Evolutionary conservation across 2,888 invertebrate genomes (phyloP).

Genomic region (Mesorhabditis sp.): DNA sequence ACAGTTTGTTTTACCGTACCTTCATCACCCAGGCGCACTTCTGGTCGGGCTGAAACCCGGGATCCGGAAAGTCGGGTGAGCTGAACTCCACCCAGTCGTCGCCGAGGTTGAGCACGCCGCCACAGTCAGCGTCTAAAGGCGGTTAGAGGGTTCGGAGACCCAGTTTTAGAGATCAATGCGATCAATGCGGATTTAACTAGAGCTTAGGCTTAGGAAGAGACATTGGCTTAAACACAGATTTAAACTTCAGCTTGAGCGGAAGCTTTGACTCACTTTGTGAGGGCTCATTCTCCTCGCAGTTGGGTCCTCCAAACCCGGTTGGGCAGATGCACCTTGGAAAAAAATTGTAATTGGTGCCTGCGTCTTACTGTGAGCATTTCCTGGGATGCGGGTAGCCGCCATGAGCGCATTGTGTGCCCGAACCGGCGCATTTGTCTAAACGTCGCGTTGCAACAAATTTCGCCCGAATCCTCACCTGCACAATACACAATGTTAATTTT

Average conservation of each 20-base stretch:
- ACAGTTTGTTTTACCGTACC: slow-evolving; percentile 11
- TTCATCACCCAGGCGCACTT: slow-evolving; percentile 51
- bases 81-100: slow-evolving; percentile 28
- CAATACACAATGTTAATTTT: slow-evolving; percentile 56
- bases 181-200: too few species aligned
- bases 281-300: slow-evolving; percentile 41
- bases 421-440: slow-evolving; percentile 27
- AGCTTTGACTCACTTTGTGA: slow-evolving; percentile 36
- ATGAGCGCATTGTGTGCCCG: slow-evolving; percentile 37
- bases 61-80: slow-evolving; percentile 40
- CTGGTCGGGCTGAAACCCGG: slow-evolving; percentile 42
- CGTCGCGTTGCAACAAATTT: background rate
- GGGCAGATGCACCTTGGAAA: slow-evolving; percentile 49
- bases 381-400: slow-evolving; percentile 55
- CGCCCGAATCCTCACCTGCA: slow-evolving; percentile 31
- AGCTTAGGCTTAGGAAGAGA: too few species aligned
- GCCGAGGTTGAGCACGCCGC: slow-evolving; percentile 32
- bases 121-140: slow-evolving; percentile 50
- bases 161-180: too few species aligned
- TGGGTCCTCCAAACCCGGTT: slow-evolving; percentile 44
- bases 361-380: slow-evolving; percentile 22
- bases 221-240: too few species aligned
- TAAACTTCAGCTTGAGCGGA: too few species aligned
- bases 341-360: background rate
- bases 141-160: background rate